Evolutionary conservation across 2,797 vertebrate species (phyloP), one percentile per base, ranked within the genome.

Genomic region (Anguilla marmorata): DNA sequence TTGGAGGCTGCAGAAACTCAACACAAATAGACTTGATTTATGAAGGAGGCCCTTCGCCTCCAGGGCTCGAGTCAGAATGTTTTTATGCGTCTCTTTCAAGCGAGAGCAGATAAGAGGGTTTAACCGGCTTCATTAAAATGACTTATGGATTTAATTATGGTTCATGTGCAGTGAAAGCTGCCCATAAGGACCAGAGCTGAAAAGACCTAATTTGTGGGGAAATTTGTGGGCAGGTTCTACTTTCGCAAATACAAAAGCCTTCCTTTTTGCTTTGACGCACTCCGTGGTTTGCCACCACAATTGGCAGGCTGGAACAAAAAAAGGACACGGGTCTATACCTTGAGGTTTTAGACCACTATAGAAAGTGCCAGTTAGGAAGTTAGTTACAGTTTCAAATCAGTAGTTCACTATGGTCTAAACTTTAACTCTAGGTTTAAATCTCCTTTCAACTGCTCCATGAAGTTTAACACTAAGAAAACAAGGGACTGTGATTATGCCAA

Each of bases 131-230:
- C 33, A 45, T 14, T 45, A 79, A 79, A 79, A 45, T 74, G 27
- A 74, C 69, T 74, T 74, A 30, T 45, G 74, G 74, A 45, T 79
- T 41, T 79, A 79, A 79, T 45, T 79, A 41, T 79, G 74, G 74
- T 37, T 45, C 33, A 7, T 16, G 74, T 79, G 74, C n/a, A 16
- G 21, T 79, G 33, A 79, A 79, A 79, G 16, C 74, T n/a, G 21
- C 63, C 63, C 63, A 58, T 69, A 69, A 69, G n/a, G 63, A 69
- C 63, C n/a, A 19, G 33, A 19, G 27, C 30, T 14, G 27, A 14
- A 45, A 37, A 19, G 16, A 79, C 12, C 33, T 19, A 16, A 79
- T 37, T 21, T 79, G 14, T 37, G 16, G 37, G 16, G 16, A 79
- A 79, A 79, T 41, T 33, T 58, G 56, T 69, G 33, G 27, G 12